A percentile compares a stretch with the other conserved stretches of the same genome.
Evolutionary conservation across 2,113 vertebrate genomes (phyloP).

Genomic region (Alosa alosa): DNA sequence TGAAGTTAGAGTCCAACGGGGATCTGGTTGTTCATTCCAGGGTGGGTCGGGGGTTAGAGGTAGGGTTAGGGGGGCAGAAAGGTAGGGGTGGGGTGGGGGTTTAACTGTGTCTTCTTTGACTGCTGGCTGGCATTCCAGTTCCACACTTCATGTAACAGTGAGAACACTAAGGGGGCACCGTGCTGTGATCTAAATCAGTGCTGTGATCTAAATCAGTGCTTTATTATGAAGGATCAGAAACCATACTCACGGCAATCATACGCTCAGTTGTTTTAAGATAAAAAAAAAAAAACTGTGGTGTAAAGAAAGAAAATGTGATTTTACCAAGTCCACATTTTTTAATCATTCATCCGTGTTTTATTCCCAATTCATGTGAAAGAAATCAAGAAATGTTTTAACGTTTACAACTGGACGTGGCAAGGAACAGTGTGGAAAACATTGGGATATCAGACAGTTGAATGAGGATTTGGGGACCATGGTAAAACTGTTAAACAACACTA

Average conservation of each 20-base stretch:
- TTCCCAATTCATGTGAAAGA: not conserved
- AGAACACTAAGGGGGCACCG: not conserved
- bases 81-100: not conserved
- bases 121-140: slow-evolving; percentile 17
- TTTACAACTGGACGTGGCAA: not conserved
- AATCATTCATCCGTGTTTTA: not conserved
- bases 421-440: not conserved
- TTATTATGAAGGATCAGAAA: not conserved
- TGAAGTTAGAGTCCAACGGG: slow-evolving; percentile 12
- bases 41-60: not conserved
- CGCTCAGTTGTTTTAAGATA: not conserved
- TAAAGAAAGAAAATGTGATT: not conserved
- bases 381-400: not conserved
- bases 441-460: slow-evolving; percentile 8
- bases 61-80: not conserved
- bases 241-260: not conserved
- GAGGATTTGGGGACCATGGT: not conserved
- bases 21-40: slow-evolving; percentile 11
- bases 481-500: slow-evolving; percentile 1
- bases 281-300: not conserved
- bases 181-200: not conserved
- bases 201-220: not conserved
- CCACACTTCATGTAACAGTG: not conserved
- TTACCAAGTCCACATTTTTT: not conserved
- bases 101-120: slow-evolving; percentile 16